Conservation (phyloP, 2,113 vertebrate genomes). For the Furnarius figulus region DNA sequence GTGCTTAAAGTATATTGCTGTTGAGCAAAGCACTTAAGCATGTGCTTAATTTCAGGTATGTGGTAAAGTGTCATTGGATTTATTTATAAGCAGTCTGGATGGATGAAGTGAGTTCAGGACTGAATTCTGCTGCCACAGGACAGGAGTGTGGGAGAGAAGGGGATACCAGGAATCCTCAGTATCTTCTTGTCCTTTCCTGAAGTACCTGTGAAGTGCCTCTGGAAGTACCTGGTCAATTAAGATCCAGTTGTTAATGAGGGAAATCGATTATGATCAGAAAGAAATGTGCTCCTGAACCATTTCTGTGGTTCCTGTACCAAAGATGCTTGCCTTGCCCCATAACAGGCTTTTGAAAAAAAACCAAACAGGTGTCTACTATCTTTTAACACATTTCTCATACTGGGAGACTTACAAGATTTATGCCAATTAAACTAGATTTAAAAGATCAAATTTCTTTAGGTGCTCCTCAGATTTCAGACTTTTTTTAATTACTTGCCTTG, state of each 20-base stretch:
- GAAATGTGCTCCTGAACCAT: neutral
- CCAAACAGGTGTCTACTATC: neutral
- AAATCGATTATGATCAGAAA: neutral
- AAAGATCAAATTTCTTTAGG: neutral
- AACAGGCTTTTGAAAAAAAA: neutral
- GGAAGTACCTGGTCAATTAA: neutral
- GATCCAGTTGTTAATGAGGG: neutral
- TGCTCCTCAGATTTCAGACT: neutral
- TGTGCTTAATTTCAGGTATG: conserved; percentile 54
- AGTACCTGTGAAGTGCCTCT: neutral
- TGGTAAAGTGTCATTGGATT: conserved; percentile 20
- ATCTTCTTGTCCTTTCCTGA: neutral
- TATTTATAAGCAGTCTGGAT: conserved; percentile 1
- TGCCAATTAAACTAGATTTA: neutral
- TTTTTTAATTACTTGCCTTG: neutral
- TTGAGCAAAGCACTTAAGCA: conserved; percentile 53
- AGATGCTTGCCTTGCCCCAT: neutral
- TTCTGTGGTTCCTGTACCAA: neutral
- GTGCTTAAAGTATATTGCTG: conserved; percentile 66
- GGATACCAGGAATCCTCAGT: neutral
- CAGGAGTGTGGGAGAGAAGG: neutral
- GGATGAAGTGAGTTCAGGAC: neutral
- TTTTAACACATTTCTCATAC: neutral
- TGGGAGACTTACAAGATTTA: neutral
- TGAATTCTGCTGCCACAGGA: neutral